phyloP scores from a whole-genome alignment of 1,140 invertebrate species.

The Rhyzopertha dominica region DNA sequence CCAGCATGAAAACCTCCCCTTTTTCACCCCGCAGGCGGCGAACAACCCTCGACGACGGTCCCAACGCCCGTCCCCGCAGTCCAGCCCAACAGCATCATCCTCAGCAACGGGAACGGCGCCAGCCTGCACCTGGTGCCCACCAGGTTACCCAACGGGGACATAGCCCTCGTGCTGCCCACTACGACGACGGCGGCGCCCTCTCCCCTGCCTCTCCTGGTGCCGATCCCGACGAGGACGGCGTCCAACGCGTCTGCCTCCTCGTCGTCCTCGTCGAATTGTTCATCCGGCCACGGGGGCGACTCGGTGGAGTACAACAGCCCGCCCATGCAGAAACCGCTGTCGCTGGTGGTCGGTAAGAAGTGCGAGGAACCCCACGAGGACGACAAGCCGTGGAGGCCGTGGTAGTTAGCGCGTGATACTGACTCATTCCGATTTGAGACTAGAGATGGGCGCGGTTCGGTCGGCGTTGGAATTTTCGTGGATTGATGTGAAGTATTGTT shows the following conservation, averaged over 20 bases:
- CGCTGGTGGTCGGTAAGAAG: slow-evolving; percentile 63
- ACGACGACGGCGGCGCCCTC: slow-evolving; percentile 50
- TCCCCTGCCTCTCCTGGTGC: slow-evolving; percentile 61
- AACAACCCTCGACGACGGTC: too few species aligned
- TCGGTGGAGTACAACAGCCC: slow-evolving; percentile 49
- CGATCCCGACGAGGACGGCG: slow-evolving; percentile 64
- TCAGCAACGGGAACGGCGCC: slow-evolving; percentile 58
- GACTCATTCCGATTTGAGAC: too few species aligned
- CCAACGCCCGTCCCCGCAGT: slow-evolving; percentile 48
- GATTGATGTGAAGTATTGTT: too few species aligned
- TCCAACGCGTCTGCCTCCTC: slow-evolving; percentile 62
- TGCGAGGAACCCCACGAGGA: slow-evolving; percentile 51
- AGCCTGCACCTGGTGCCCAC: slow-evolving; percentile 70
- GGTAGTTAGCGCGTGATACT: slow-evolving; percentile 50
- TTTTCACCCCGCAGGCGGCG: too few species aligned
- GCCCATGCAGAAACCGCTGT: slow-evolving; percentile 58
- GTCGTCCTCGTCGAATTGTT: slow-evolving; percentile 47
- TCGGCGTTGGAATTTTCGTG: too few species aligned
- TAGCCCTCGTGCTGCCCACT: slow-evolving; percentile 70
- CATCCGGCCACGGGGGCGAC: slow-evolving; percentile 42
- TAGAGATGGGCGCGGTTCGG: too few species aligned
- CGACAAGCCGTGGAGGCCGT: slow-evolving; percentile 59
- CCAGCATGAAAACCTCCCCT: too few species aligned
- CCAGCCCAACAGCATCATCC: slow-evolving; percentile 45
- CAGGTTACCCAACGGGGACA: slow-evolving; percentile 64